A percentile compares a stretch with the other conserved stretches of the same genome.
These are phyloP conservation scores for Delphinus delphis DNA, from an alignment of 2,113 vertebrate species.

Conservation along the genomic window DNA sequence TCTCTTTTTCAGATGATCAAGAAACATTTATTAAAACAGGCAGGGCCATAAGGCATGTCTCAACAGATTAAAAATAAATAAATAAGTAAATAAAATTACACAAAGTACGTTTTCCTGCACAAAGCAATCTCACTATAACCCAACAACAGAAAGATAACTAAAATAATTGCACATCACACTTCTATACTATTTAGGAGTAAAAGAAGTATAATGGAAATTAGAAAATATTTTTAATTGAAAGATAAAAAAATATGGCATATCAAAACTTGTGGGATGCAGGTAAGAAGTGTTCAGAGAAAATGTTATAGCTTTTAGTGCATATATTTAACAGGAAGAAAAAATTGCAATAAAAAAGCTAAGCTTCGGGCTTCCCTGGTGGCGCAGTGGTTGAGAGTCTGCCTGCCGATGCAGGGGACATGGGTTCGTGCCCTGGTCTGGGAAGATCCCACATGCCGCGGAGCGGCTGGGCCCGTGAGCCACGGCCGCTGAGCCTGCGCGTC, in stretches of 20 bases:
- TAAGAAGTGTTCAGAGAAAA: not conserved
- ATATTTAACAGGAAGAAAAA: not conserved
- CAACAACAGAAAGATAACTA: no score
- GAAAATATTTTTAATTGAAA: not conserved
- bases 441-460: no score
- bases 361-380: no score
- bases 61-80: not conserved
- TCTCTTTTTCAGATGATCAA: no score
- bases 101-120: no score
- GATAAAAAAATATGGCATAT: no score
- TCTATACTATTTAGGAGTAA: accelerated
- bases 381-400: no score
- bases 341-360: not conserved
- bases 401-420: no score
- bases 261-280: accelerated
- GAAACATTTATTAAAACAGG: not conserved
- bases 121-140: accelerated
- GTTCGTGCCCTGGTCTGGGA: no score
- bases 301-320: accelerated
- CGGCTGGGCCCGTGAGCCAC: no score
- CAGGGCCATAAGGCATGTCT: not conserved
- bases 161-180: no score
- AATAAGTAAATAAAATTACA: not conserved
- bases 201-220: accelerated
- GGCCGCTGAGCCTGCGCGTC: no score